Evolutionary conservation across 2,113 vertebrate genomes (phyloP).

Genomic region (Dendropsophus ebraccatus): DNA sequence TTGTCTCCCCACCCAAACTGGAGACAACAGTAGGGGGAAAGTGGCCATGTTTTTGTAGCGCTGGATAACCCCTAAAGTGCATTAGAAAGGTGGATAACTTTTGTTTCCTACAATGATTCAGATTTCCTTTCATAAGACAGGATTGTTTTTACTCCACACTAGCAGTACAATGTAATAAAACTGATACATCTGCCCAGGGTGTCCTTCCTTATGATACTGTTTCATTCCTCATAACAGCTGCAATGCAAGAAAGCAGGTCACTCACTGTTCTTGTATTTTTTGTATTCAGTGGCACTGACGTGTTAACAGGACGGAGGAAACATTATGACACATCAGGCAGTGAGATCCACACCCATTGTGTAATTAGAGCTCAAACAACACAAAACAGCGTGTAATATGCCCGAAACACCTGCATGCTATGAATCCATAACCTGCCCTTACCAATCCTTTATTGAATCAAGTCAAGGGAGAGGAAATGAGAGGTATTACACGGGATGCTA

Average conservation of each 20-base stretch:
- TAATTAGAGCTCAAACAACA: conserved; percentile 41
- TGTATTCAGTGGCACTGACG: background rate
- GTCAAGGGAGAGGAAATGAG: background rate
- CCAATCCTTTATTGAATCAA: conserved; percentile 36
- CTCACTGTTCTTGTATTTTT: background rate
- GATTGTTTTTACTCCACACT: too few relatives aligned
- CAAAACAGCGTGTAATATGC: background rate
- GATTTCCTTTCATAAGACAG: too few relatives aligned
- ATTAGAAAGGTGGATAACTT: too few relatives aligned
- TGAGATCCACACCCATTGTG: conserved; percentile 35
- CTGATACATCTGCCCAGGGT: background rate
- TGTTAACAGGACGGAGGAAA: background rate
- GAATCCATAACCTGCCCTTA: conserved; percentile 17
- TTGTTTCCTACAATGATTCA: too few relatives aligned
- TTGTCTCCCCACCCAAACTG: too few relatives aligned
- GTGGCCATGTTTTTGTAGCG: too few relatives aligned
- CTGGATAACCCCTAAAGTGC: too few relatives aligned
- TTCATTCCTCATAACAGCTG: background rate
- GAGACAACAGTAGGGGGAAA: too few relatives aligned
- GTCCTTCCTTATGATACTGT: background rate
- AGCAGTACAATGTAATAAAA: background rate
- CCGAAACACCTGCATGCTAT: conserved; percentile 20
- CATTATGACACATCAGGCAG: background rate
- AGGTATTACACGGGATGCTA: conserved; percentile 21
- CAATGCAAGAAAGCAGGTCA: background rate